Conservation (phyloP, 1,140 invertebrate species). For the Drosophila lacertosa region DNA sequence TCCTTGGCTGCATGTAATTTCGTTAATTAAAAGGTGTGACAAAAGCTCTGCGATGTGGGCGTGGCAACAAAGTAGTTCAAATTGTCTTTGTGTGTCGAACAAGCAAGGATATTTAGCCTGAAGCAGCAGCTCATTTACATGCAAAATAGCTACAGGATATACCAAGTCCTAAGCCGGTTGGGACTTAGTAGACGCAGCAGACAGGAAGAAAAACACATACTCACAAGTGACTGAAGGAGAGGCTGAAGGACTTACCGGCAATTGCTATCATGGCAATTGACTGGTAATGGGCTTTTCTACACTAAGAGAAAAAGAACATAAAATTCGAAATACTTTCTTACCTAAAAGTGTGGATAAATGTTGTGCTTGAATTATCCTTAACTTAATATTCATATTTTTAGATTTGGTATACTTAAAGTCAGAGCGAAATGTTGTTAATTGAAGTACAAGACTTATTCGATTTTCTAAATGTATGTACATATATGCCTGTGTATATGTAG, state of each 20-base stretch:
- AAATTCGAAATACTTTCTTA: too few species aligned
- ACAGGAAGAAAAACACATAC: conserved; percentile 24
- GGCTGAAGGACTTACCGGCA: conserved; percentile 11
- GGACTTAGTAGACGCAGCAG: conserved; percentile 7
- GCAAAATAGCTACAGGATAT: conserved; percentile 26
- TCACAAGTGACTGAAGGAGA: not conserved
- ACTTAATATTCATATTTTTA: too few species aligned
- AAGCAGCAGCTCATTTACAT: conserved; percentile 59
- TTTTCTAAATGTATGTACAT: too few species aligned
- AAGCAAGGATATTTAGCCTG: conserved; percentile 31
- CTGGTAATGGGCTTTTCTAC: conserved; percentile 1
- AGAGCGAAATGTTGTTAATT: too few species aligned
- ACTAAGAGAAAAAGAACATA: too few species aligned
- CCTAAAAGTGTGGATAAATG: too few species aligned
- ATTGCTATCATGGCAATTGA: conserved; percentile 12
- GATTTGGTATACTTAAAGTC: too few species aligned
- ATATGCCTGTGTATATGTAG: too few species aligned
- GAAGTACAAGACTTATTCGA: too few species aligned
- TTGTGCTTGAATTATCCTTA: too few species aligned
- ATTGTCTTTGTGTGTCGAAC: conserved; percentile 20
- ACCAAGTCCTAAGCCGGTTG: conserved; percentile 9
- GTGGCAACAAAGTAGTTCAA: conserved; percentile 39
- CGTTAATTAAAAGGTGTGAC: conserved; percentile 75
- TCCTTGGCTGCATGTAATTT: conserved; percentile 46
- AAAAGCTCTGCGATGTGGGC: conserved; percentile 6